Conservation (phyloP, 2,797 vertebrate species). For the Adrianichthys oophorus region DNA sequence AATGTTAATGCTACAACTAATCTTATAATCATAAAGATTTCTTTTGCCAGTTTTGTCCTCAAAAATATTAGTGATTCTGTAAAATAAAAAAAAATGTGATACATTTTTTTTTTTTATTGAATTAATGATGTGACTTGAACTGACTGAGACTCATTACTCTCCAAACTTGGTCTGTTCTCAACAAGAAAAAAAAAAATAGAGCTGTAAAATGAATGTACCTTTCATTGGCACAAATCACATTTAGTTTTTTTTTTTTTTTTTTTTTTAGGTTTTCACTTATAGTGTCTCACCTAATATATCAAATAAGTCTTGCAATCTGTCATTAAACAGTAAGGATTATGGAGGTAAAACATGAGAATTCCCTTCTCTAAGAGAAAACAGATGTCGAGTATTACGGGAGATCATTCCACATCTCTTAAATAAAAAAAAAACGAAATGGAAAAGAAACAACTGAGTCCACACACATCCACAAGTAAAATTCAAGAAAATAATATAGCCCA, state of each 20-base stretch:
- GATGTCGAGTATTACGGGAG: slow-evolving; percentile 81
- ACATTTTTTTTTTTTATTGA: slow-evolving; percentile 52
- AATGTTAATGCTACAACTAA: slow-evolving; percentile 44
- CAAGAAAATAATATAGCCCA: slow-evolving; percentile 82
- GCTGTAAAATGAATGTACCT: slow-evolving; percentile 31
- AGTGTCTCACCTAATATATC: slow-evolving; percentile 51
- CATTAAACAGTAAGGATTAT: slow-evolving; percentile 36
- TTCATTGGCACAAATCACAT: slow-evolving; percentile 17
- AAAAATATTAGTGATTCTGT: slow-evolving; percentile 22
- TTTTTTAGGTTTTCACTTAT: slow-evolving; percentile 10
- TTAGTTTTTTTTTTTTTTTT: background rate
- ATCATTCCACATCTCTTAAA: slow-evolving; percentile 73
- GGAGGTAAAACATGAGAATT: slow-evolving; percentile 25
- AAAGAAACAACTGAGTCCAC: slow-evolving; percentile 72
- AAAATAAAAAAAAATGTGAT: slow-evolving; percentile 47
- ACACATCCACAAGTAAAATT: slow-evolving; percentile 82
- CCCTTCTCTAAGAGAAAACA: slow-evolving; percentile 69
- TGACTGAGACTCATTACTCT: slow-evolving; percentile 47
- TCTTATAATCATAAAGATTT: slow-evolving; percentile 59
- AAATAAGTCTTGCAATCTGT: slow-evolving; percentile 31
- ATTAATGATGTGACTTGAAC: slow-evolving; percentile 61
- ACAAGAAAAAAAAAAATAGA: slow-evolving; percentile 27
- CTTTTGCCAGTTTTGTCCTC: slow-evolving; percentile 31
- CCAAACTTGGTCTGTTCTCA: slow-evolving; percentile 42
- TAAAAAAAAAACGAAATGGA: slow-evolving; percentile 63